These are phyloP conservation scores for Epinephelus moara DNA, from an alignment of 2,113 vertebrate genomes.

Conservation along the genomic window DNA sequence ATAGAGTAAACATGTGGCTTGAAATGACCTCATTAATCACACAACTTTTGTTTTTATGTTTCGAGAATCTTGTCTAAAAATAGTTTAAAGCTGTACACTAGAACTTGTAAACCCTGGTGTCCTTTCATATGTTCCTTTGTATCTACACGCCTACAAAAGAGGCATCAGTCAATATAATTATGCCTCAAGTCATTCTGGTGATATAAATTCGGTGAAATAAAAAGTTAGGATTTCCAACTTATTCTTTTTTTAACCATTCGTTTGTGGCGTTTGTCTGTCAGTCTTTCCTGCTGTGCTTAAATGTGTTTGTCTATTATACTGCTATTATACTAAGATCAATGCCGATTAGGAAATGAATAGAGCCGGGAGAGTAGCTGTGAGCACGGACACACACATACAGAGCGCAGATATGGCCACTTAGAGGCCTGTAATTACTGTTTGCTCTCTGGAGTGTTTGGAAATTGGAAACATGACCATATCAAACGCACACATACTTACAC, in stretches of 20 bases:
- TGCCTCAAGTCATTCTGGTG: not conserved
- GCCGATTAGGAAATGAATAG: not conserved
- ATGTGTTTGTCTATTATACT: not conserved
- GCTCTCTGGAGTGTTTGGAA: slow-evolving; percentile 14
- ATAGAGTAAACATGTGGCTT: not conserved
- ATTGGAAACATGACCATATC: not conserved
- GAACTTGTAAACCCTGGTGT: not conserved
- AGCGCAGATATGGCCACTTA: not conserved
- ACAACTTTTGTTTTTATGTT: not conserved
- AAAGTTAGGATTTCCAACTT: not conserved
- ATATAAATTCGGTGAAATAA: not conserved
- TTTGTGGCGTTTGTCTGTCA: not conserved
- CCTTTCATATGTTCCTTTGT: not conserved
- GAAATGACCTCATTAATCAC: not conserved
- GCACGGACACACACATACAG: not conserved
- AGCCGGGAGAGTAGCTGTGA: not conserved
- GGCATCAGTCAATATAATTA: not conserved
- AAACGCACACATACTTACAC: slow-evolving; percentile 3
- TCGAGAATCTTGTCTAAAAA: not conserved
- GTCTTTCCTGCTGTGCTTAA: not conserved
- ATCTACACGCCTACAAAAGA: too few species aligned
- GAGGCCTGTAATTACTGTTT: slow-evolving; percentile 28
- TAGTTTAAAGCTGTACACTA: not conserved
- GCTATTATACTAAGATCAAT: slow-evolving; percentile 1
- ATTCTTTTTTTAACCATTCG: not conserved